Conservation (phyloP, 2,113 vertebrate species). For the Chunga burmeisteri region DNA sequence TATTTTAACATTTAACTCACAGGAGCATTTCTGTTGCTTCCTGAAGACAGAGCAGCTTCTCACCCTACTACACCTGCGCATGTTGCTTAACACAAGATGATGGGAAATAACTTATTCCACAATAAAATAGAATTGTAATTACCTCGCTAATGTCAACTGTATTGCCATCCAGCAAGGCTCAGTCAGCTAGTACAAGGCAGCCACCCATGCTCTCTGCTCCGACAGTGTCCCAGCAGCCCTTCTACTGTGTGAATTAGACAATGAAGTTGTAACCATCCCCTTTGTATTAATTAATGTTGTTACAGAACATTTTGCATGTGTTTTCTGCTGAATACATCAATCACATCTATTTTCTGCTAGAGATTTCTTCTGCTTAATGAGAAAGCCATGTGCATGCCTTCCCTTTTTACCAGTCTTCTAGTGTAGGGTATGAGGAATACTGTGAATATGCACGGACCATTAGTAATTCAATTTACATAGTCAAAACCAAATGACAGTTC, state of each 20-base stretch:
- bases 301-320: background rate
- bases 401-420: background rate
- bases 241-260: background rate
- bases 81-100: background rate
- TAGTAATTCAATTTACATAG: constrained; percentile 25
- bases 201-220: background rate
- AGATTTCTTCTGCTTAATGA: constrained; percentile 8
- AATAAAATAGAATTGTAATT: background rate
- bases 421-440: background rate
- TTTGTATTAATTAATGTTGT: constrained; percentile 7
- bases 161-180: background rate
- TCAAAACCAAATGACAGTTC: background rate
- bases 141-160: background rate
- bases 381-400: background rate
- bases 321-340: constrained; percentile 8
- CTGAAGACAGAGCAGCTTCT: background rate
- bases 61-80: background rate
- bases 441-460: background rate
- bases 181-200: background rate
- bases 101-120: background rate
- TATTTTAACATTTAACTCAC: background rate
- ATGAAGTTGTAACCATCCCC: background rate
- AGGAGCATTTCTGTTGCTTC: background rate
- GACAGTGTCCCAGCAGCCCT: background rate
- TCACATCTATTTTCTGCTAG: background rate